Conservation (phyloP, 1,140 invertebrate genomes). For the Hyles vespertilio region DNA sequence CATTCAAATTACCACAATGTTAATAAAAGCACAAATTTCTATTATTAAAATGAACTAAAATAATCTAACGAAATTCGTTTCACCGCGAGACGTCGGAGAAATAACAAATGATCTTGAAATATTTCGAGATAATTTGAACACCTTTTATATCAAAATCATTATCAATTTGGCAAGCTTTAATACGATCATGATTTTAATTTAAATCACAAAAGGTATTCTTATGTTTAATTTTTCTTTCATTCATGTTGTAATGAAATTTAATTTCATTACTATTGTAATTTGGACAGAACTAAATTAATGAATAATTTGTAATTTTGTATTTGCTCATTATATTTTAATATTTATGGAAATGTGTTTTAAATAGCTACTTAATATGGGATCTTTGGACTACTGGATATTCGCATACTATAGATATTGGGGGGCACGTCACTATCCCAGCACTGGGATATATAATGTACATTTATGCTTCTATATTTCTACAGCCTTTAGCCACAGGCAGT, state of each 20-base stretch:
- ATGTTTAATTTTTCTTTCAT: background rate
- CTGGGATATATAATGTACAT: too few relatives aligned
- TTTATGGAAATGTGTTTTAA: too few relatives aligned
- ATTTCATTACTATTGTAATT: background rate
- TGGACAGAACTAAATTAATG: too few relatives aligned
- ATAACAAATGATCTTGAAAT: conserved; percentile 65
- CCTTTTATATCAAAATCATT: conserved; percentile 63
- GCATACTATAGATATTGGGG: too few relatives aligned
- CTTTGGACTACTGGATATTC: too few relatives aligned
- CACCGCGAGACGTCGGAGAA: conserved; percentile 43
- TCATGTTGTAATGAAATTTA: background rate
- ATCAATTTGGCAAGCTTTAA: conserved; percentile 70
- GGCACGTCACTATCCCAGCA: too few relatives aligned
- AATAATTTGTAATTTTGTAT: too few relatives aligned
- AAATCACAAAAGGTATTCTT: background rate
- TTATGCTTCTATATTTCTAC: too few relatives aligned
- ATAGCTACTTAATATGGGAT: too few relatives aligned
- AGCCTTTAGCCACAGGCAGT: too few relatives aligned
- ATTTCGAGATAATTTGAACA: conserved; percentile 39
- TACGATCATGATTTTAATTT: conserved; percentile 47
- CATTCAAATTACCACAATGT: background rate
- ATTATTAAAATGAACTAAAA: conserved; percentile 16
- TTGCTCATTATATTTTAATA: too few relatives aligned
- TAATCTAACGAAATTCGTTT: conserved; percentile 50
- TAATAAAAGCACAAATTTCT: conserved; percentile 11